Base-by-base conservation (phyloP, 1,140 invertebrate species). In the Drosophila chauvacae region DNA sequence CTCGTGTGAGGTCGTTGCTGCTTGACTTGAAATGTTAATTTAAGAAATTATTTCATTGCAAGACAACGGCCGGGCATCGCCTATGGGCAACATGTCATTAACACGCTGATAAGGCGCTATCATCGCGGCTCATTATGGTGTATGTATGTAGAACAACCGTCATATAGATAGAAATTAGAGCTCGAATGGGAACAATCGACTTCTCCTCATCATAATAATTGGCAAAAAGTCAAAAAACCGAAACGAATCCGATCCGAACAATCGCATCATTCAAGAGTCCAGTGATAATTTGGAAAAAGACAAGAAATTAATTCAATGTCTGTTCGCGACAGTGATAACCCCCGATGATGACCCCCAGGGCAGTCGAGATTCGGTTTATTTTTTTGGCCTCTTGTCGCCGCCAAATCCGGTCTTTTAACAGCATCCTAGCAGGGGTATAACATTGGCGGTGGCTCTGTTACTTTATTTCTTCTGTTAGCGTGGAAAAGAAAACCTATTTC, bases 31-130 rank as follows among this genome's bases (percentile, higher is more conserved):
- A 88, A 74, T 72, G 64, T 85, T 90, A 90, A 85, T 81, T 88
- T 79, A 85, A 81, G 86, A 90, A 88, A 88, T 88, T 81, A 88
- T 88, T 88, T 90, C 85, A 90, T 79, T 77, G 74, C 70, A 71
- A 74, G 70, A 28, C 37, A 47, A 48, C 26, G 42, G 30, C 64
- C 65, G 51, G 56, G 51, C 66, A 58, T 62, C 75, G 79, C 7
- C 33, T 30, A 55, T 78, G 65, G 76, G 56, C 80, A 63, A 71
- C 80, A 88, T 88, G 84, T 85, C 84, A 88, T 88, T 88, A 88
- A 85, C 85, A 81, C 57, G 55, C 66, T 85, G 84, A 88, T 88
- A 88, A 88, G 64, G 35, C 53, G 41, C 53, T 87, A 87, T 86
- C 78, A 78, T 64, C 53, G 61, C 59, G 35, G 75, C 78, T 86